Conservation (phyloP, 1,140 invertebrate species). For the Temnothorax curvispinosus region DNA sequence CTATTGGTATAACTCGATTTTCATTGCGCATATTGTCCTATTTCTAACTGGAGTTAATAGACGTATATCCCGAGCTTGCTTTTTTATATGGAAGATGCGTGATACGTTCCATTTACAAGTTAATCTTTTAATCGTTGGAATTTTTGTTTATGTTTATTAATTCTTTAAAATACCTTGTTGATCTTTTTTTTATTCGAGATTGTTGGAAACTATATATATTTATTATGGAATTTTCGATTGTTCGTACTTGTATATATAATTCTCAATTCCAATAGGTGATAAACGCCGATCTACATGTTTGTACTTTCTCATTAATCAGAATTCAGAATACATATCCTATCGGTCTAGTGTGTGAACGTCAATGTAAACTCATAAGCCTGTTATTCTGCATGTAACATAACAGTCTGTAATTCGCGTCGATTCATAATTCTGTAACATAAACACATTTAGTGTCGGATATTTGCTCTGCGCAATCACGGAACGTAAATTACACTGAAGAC, state of each 20-base stretch:
- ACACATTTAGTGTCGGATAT: slow-evolving; percentile 9
- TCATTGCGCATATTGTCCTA: slow-evolving; percentile 19
- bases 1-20: slow-evolving; percentile 60
- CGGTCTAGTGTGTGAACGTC: background rate
- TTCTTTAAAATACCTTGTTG: background rate
- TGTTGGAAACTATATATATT: background rate
- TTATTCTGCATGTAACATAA: background rate
- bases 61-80: background rate
- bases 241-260: background rate
- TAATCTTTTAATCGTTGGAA: background rate
- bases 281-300: background rate
- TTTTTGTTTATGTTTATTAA: background rate
- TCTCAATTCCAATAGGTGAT: background rate
- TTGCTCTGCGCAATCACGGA: background rate
- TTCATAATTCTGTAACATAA: slow-evolving; percentile 18
- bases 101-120: background rate
- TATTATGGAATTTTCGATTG: background rate
- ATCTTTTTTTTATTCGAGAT: background rate
- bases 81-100: background rate
- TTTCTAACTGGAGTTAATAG: background rate
- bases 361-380: background rate
- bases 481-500: slow-evolving; percentile 16
- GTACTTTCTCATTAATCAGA: slow-evolving; percentile 2
- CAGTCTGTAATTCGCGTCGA: background rate
- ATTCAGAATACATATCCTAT: slow-evolving; percentile 24